Evolutionary conservation across 2,888 invertebrate species (phyloP), one percentile per base, ranked within the genome.

Genomic region (Neuroscelio doddi): DNA sequence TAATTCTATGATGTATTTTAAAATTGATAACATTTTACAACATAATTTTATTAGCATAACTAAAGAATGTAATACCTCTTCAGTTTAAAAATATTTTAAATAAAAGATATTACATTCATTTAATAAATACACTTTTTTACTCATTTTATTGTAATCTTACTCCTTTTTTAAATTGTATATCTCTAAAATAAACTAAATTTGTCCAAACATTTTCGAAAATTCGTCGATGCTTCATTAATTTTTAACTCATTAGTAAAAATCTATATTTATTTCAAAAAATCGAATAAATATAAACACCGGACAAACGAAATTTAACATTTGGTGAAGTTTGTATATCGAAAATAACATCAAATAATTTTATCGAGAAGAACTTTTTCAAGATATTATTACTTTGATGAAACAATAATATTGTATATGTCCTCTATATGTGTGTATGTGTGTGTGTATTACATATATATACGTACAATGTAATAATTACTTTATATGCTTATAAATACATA

Each of bases 361-460:
- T 46, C 49, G 42, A 21, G 14, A 26, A 30, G 42, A 32, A 51
- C 21, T 12, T 46, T 7, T 26, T 14, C 30, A 39, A 50, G 50
- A 21, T 50, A 38, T 55, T 44, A 62, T 55, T 62, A 55, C 55
- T 26, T 32, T 49, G 55, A 39, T 16, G 45, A 55, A 34, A 61
- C 44, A 61, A 53, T 61, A 61, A 59, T 34, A 41, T 32, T 14
- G 41, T 30, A 27, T 29, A 38, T 30, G 42, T 24, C 17, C 26
- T n/a, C 24, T 36, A 24, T 34, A n/a, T n/a, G n/a, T n/a, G n/a
- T n/a, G n/a, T n/a, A n/a, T n/a, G n/a, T n/a, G n/a, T n/a, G n/a
- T n/a, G 42, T 15, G 45, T 9, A 30, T 4, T 30, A 30, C n/a
- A 30, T 10, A 9, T 9, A 36, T 5, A 15, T 14, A 14, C 36